Base-by-base conservation (phyloP, 2,113 vertebrate species). In the Tiliqua scincoides region DNA sequence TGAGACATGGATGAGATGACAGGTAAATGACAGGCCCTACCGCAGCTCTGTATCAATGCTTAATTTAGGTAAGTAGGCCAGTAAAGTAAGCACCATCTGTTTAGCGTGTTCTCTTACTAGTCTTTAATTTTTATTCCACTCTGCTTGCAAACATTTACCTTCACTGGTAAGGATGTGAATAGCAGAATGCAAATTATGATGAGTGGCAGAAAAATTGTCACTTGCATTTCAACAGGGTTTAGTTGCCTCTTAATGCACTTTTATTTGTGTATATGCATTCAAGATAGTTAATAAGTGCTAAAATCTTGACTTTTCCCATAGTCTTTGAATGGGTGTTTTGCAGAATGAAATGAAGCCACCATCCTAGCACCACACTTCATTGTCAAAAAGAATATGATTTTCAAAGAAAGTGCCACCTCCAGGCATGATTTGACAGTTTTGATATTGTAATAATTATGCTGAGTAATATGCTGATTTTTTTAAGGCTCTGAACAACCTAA, bases 121-220 rank as follows among this genome's bases (percentile, higher is more conserved):
- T 91, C 93, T 67, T 27, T 48, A 68, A 94, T 93, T 48, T 93
- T 61, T 85, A 76, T 87, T 90, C 78, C 65, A 57, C 6, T 48
- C 79, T 89, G 20, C 40, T 90, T 87, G 17, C 87, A 88, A 84
- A 82, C 14, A 21, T 87, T 37, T 23, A 89, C 30, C 92, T 82
- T 4, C 87, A 91, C 59, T 71, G 18, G 23, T 72, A 85, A 88
- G 73, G 72, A 1, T 79, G 75, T 57, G 92, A 74, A 87, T n/a
- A 32, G 71, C 79, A 77, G 70, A 32, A 81, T 85, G 89, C 12
- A 84, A 92, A 84, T 43, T 82, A 52, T 63, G 27, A 48, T 81
- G 76, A 86, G 82, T 79, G 40, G 14, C 21, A 84, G 43, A 65
- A 65, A 85, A 81, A 73, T 72, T 14, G 68, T 63, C 76, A 32